Percentiles rank a stretch among this genome's conserved stretches.
Conservation (phyloP, 1,140 invertebrate genomes). For the Leptinotarsa undecemlineata region DNA sequence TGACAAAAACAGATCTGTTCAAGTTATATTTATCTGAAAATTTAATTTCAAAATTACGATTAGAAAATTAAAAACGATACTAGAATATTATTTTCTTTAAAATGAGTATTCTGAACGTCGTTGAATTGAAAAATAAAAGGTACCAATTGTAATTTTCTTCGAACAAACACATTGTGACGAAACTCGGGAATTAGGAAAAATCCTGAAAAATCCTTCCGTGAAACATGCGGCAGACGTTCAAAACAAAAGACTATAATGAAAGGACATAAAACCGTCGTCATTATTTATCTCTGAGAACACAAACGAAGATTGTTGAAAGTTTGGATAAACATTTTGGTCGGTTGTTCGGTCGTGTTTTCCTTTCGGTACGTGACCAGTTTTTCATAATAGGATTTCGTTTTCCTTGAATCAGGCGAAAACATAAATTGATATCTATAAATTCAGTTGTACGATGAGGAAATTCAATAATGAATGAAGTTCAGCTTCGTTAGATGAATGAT, state of each 20-base stretch:
- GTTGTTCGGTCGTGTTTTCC: neutral
- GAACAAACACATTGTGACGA: neutral
- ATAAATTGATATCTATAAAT: too few relatives aligned
- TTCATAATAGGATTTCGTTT: neutral
- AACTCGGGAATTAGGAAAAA: conserved; percentile 5
- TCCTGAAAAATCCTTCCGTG: conserved; percentile 21
- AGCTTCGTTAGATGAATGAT: too few relatives aligned
- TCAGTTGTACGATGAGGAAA: too few relatives aligned
- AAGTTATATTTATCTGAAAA: too few relatives aligned
- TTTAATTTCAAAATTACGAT: too few relatives aligned
- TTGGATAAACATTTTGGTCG: conserved; percentile 15
- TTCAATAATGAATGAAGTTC: too few relatives aligned
- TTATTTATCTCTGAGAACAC: conserved; percentile 26
- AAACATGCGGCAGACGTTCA: conserved; percentile 18
- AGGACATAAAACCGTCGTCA: conserved; percentile 23
- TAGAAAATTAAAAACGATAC: too few relatives aligned
- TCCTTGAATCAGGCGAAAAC: neutral
- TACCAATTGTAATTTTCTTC: too few relatives aligned
- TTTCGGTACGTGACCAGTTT: neutral
- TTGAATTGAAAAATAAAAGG: too few relatives aligned
- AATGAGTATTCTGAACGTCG: too few relatives aligned
- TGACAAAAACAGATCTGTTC: too few relatives aligned
- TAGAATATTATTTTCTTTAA: too few relatives aligned
- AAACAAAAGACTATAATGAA: conserved; percentile 33
- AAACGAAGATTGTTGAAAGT: conserved; percentile 22